Evolutionary conservation across 2,113 vertebrate species (phyloP).

Genomic region (Mola mola): DNA sequence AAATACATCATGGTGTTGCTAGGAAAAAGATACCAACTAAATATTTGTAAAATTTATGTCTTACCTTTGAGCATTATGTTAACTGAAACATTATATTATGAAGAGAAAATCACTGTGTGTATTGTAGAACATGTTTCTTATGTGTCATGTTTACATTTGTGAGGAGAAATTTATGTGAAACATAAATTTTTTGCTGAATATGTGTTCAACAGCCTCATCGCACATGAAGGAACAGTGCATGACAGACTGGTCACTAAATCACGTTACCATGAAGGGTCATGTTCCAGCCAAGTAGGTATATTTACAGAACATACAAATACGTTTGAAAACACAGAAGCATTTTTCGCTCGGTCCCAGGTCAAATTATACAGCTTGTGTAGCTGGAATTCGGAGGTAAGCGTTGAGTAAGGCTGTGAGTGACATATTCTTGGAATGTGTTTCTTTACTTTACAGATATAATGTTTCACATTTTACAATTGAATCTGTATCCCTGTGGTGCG

Average conservation of each 20-base stretch:
- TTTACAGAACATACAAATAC: constrained; percentile 7
- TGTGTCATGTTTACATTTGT: constrained; percentile 57
- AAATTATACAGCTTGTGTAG: constrained; percentile 37
- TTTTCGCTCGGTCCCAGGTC: constrained; percentile 32
- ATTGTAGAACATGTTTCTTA: constrained; percentile 20
- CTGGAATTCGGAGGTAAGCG: constrained; percentile 39
- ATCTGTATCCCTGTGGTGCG: constrained; percentile 54
- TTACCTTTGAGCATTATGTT: no score
- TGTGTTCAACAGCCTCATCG: constrained; percentile 19
- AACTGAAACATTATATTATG: neutral
- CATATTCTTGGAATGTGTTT: constrained; percentile 59
- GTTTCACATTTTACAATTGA: constrained; percentile 61
- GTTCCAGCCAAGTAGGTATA: constrained; percentile 7
- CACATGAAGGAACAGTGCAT: constrained; percentile 6
- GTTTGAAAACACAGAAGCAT: constrained; percentile 32
- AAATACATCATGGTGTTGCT: neutral
- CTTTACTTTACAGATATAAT: constrained; percentile 50
- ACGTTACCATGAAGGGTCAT: constrained; percentile 5
- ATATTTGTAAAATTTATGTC: no score
- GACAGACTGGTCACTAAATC: constrained; percentile 31
- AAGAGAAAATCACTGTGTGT: constrained; percentile 9
- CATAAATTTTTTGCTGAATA: constrained; percentile 20
- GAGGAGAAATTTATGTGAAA: constrained; percentile 33
- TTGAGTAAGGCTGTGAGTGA: constrained; percentile 48
- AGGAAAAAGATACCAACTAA: neutral